Evolutionary conservation across 1,140 invertebrate genomes (phyloP), one percentile per base, ranked within the genome.

Genomic region (Anagrus nilaparvatae): DNA sequence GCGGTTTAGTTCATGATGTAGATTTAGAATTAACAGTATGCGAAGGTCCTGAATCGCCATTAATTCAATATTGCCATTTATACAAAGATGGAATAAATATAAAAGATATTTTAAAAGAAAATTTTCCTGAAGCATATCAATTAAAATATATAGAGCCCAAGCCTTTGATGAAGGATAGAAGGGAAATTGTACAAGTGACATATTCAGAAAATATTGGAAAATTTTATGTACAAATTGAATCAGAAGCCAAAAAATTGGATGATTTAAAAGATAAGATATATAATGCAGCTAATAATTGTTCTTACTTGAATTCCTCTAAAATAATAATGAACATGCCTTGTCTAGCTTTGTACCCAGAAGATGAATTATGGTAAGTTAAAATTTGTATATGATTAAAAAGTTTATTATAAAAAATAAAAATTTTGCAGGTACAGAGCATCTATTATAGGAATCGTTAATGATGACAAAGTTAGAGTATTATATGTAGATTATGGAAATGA

Each of bases 401-500:
- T 40, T 27, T 49, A 23, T 45, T 30, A 30, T 38, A 32, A 27
- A 28, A 35, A 20, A 21, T n/a, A 30, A 30, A n/a, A 5, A 23
- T 24, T 4, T 48, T 46, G 19, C 33, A 65, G 76, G 79, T 89
- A 77, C 52, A 67, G 79, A 38, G 79, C 73, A 12, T 69, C 73
- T 46, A 71, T 83, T 12, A 23, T 68, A 5, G 60, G 58, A 17
- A 51, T 69, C 4, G 56, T 65, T 29, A 63, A 63, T 12, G 64
- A 63, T 14, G 60, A 63, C n/a, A 55, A 66, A 12, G 57, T 73
- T 3, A 71, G 67, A 42, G 77, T 88, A 0, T 63, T 74, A 8
- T 88, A 81, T 59, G 60, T 85, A 4, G 85, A 89, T 59, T 87
- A 84, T 61, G 85, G 84, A 8, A 86, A 87, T 58, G 70, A 71